Evolutionary conservation across 2,888 invertebrate species (phyloP), one percentile per base, ranked within the genome.

Genomic region (Eristalinus sepulchralis): DNA sequence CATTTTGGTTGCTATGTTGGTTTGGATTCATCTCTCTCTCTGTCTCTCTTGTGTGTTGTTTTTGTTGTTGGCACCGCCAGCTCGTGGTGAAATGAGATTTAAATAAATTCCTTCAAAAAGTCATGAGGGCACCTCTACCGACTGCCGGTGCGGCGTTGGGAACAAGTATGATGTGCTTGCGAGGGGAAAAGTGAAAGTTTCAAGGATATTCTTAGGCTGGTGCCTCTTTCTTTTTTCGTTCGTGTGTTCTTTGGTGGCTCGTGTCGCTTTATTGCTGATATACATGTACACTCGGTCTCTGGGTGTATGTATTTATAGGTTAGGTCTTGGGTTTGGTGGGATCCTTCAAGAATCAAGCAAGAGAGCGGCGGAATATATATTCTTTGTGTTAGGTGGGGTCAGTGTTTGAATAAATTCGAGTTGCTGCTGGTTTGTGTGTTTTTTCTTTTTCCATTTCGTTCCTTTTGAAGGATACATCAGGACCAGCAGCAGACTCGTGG

Each of bases 321-420:
- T 68, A 72, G 77, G 62, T 68, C 20, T 70, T 33, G 47, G 63
- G 22, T 36, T 66, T 66, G 57, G 70, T 71, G 66, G 57, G 66
- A 85, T 63, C 67, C 77, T 75, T 81, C 39, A 66, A 67, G 72
- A 80, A 73, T 72, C 80, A 67, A 80, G 80, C 76, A 31, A 60
- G 47, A 67, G 47, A 77, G 27, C 80, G 33, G 27, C 80, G 33
- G 76, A 75, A 68, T 71, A 27, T 75, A 39, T 73, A 72, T 53
- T 82, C 72, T 67, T 75, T 75, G 62, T 82, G 83, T 86, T 86
- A 86, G 86, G 86, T 82, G 86, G 86, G 86, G 86, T 86, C 86
- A 86, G 86, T 82, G 75, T 83, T 86, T 82, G 78, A 78, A 71
- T 71, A 75, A 59, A 27, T 83, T 68, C 72, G 17, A 47, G 17